These are phyloP conservation scores for Manduca sexta DNA, from an alignment of 1,140 invertebrate species.

Conservation along the genomic window DNA sequence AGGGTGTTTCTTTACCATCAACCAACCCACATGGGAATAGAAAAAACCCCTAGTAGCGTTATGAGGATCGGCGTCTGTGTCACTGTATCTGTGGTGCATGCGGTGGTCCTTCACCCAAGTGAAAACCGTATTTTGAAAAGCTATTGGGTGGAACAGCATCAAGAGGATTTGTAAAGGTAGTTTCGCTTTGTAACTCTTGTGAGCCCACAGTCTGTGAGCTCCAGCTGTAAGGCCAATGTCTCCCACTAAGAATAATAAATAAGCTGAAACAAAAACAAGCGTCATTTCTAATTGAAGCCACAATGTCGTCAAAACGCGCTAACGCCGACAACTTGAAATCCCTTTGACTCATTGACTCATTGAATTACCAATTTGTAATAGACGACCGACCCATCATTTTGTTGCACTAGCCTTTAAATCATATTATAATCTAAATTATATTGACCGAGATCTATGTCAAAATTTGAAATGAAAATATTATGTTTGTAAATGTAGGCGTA, in stretches of 20 bases:
- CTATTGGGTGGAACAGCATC: slow-evolving; percentile 19
- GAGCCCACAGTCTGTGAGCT: slow-evolving; percentile 88
- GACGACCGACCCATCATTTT: too few relatives aligned
- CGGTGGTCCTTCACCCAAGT: slow-evolving; percentile 77
- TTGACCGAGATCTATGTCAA: too few relatives aligned
- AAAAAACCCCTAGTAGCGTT: slow-evolving; percentile 79
- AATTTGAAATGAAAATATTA: too few relatives aligned
- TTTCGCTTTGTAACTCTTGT: slow-evolving; percentile 88
- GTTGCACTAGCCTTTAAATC: too few relatives aligned
- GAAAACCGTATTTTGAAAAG: slow-evolving; percentile 71
- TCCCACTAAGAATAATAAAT: slow-evolving; percentile 50
- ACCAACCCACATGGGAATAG: slow-evolving; percentile 79
- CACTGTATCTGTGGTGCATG: slow-evolving; percentile 80
- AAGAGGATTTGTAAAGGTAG: slow-evolving; percentile 77
- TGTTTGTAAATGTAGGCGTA: too few relatives aligned
- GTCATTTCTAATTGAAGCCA: too few relatives aligned
- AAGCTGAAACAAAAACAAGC: slow-evolving; percentile 18
- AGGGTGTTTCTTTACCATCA: slow-evolving; percentile 75
- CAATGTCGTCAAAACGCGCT: too few relatives aligned
- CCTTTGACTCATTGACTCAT: too few relatives aligned
- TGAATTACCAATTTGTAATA: too few relatives aligned
- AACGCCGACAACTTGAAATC: too few relatives aligned
- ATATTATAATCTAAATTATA: too few relatives aligned
- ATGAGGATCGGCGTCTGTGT: slow-evolving; percentile 80
- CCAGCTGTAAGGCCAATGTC: slow-evolving; percentile 83